These are phyloP conservation scores for Petromus typicus DNA, from an alignment of 2,113 vertebrate genomes.

Conservation along the genomic window DNA sequence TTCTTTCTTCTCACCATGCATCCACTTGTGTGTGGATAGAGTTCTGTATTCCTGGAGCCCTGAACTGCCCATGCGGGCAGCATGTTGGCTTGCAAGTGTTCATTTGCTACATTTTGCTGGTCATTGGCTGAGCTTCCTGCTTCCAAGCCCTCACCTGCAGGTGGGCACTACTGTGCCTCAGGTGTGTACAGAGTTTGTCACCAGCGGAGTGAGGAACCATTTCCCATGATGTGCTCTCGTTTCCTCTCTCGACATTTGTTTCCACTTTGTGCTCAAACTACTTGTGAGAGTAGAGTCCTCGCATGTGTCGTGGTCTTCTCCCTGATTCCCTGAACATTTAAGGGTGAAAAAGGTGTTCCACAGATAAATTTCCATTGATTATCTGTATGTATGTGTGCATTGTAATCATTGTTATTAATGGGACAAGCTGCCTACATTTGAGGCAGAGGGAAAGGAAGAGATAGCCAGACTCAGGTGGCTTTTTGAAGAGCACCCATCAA, in stretches of 20 bases:
- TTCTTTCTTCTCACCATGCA: background rate
- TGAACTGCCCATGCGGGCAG: too few relatives aligned
- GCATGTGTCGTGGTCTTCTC: background rate
- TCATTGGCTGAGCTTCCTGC: too few relatives aligned
- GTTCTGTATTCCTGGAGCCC: background rate
- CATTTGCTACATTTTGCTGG: background rate
- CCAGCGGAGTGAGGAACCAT: background rate
- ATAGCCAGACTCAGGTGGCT: background rate
- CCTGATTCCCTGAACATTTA: background rate
- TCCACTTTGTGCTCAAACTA: too few relatives aligned
- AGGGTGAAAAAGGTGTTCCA: background rate
- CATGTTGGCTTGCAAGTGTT: rapidly evolving
- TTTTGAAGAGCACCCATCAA: background rate
- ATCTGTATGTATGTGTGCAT: background rate
- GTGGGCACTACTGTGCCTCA: background rate
- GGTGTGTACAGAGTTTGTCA: background rate
- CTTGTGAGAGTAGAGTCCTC: background rate
- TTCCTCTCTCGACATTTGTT: background rate
- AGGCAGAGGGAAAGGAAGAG: background rate
- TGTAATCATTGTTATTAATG: background rate
- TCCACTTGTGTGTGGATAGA: background rate
- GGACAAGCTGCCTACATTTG: background rate
- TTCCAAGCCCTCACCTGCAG: background rate
- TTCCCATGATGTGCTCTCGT: background rate
- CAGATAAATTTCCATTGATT: background rate